Conservation (phyloP, 2,113 vertebrate species). For the Tinamus guttatus region DNA sequence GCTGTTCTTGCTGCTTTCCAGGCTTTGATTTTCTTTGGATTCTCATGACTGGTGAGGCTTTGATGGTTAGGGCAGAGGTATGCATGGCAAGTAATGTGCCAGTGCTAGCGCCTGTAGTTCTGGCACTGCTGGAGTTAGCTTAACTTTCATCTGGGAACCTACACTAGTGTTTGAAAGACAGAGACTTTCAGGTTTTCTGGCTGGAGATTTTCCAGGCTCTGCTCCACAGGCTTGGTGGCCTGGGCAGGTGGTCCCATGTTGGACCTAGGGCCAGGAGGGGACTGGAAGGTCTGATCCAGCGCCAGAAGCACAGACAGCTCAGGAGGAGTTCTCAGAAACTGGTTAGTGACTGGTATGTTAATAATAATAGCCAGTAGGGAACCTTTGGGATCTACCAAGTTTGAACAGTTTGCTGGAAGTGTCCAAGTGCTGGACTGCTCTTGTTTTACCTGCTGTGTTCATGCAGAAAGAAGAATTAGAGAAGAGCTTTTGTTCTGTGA, state of each 20-base stretch:
- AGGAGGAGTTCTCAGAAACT: neutral
- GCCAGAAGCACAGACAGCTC: neutral
- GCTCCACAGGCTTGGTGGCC: neutral
- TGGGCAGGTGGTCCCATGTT: neutral
- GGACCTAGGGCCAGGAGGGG: neutral
- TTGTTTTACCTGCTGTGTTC: neutral
- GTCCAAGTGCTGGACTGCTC: neutral
- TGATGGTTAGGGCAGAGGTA: neutral
- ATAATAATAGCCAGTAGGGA: neutral
- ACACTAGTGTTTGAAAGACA: neutral
- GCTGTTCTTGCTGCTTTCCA: neutral
- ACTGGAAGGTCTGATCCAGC: neutral
- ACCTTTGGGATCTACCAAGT: neutral
- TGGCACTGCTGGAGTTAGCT: neutral
- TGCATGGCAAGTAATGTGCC: neutral
- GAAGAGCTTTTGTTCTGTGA: neutral
- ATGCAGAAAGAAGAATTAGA: neutral
- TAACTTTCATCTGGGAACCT: neutral
- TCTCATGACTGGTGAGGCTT: neutral
- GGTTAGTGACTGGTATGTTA: neutral
- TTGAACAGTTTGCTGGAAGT: neutral
- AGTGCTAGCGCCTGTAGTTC: neutral
- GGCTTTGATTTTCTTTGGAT: constrained; percentile 13
- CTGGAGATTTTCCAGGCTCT: neutral
- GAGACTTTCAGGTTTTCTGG: neutral